phyloP scores from a whole-genome alignment of 2,797 vertebrate genomes.

The Notolabrus celidotus region DNA sequence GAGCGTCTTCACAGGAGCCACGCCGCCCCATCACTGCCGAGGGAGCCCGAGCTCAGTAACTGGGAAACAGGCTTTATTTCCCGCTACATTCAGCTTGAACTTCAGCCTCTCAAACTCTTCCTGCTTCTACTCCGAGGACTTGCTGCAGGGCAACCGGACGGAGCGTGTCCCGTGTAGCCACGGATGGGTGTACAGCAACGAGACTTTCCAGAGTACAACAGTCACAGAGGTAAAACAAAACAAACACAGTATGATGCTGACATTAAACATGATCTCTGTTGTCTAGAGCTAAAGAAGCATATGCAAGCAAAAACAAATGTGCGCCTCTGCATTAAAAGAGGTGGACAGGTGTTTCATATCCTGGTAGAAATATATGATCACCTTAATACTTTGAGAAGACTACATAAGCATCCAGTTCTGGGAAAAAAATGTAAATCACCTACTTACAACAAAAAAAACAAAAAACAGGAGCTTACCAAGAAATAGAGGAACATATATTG shows the following conservation, averaged over 20 bases:
- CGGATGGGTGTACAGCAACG: conserved; percentile 81
- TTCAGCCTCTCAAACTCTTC: conserved; percentile 60
- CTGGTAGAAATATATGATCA: too few species aligned
- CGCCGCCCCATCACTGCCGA: conserved; percentile 73
- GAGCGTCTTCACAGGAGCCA: conserved; percentile 82
- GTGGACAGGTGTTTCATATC: too few species aligned
- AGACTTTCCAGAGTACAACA: conserved; percentile 77
- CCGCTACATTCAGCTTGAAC: conserved; percentile 49
- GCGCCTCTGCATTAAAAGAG: neutral
- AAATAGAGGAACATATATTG: too few species aligned
- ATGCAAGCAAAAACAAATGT: too few species aligned
- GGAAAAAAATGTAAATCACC: too few species aligned
- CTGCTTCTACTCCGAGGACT: conserved; percentile 30
- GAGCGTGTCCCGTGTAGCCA: conserved; percentile 60
- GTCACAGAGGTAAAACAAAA: conserved; percentile 78
- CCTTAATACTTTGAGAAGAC: too few species aligned
- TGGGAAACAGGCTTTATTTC: conserved; percentile 32
- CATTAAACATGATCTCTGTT: neutral
- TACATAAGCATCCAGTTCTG: too few species aligned
- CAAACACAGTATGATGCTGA: neutral
- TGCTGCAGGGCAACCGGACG: conserved; percentile 56
- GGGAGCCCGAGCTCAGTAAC: conserved; percentile 24
- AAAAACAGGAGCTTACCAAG: too few species aligned
- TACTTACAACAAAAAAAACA: too few species aligned
- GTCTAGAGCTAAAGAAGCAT: too few species aligned